Percentiles rank a stretch among this genome's conserved stretches.
These are phyloP conservation scores for Philhelius pedissequus DNA, from an alignment of 2,888 invertebrate species.

Conservation along the genomic window DNA sequence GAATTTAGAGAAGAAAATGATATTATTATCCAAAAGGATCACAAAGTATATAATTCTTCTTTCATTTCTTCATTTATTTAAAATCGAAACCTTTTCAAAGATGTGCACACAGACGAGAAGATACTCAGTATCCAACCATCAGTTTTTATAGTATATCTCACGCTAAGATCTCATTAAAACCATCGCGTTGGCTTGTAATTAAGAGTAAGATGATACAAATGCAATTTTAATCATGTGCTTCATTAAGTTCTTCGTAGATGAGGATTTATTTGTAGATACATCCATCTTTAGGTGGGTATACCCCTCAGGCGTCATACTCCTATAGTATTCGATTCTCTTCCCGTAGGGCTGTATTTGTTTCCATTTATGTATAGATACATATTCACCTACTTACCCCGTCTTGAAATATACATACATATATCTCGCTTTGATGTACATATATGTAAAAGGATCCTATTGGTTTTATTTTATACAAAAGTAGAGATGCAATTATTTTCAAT, in stretches of 20 bases:
- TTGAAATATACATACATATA: too few species aligned
- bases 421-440: not conserved
- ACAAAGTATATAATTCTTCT: too few species aligned
- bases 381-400: not conserved
- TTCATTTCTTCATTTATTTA: slow-evolving; percentile 45
- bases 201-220: slow-evolving; percentile 62
- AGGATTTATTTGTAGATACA: slow-evolving; percentile 1
- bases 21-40: not conserved
- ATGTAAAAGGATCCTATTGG: not conserved
- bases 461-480: slow-evolving; percentile 22
- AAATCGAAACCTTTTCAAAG: slow-evolving; percentile 41
- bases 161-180: slow-evolving; percentile 66
- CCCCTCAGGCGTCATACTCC: not conserved
- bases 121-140: not conserved
- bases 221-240: slow-evolving; percentile 72
- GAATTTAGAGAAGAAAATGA: not conserved
- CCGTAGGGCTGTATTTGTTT: slow-evolving; percentile 16
- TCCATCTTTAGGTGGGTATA: not conserved
- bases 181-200: slow-evolving; percentile 55
- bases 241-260: slow-evolving; percentile 65
- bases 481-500: slow-evolving; percentile 55
- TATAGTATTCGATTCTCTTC: not conserved
- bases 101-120: slow-evolving; percentile 4
- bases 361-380: not conserved
- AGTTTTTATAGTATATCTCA: not conserved